A percentile compares a stretch with the other conserved stretches of the same genome.
These are phyloP conservation scores for Leptopilina myrica DNA, from an alignment of 2,888 invertebrate species.

Conservation along the genomic window DNA sequence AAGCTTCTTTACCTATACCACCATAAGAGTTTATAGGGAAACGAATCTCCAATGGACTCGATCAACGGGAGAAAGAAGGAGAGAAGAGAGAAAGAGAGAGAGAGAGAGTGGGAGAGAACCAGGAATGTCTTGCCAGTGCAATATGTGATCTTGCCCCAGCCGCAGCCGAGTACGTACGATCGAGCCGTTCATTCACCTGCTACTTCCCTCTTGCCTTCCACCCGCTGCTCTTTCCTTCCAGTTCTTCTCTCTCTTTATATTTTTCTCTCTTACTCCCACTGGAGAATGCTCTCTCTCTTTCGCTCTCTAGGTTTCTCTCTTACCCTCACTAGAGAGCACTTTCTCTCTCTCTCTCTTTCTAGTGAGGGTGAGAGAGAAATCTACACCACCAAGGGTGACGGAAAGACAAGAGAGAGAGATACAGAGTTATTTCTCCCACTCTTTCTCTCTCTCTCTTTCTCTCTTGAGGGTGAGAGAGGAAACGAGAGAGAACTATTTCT, in stretches of 20 bases:
- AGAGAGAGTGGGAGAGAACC: slow-evolving; percentile 45
- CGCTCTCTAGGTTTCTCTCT: not conserved
- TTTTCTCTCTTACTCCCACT: slow-evolving; percentile 42
- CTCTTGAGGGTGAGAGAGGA: too few species aligned
- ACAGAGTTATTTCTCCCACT: too few species aligned
- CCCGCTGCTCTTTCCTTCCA: slow-evolving; percentile 13
- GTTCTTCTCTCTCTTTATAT: slow-evolving; percentile 37
- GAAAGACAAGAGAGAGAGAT: too few species aligned
- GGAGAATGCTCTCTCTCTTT: too few species aligned
- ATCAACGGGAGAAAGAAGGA: slow-evolving; percentile 44
- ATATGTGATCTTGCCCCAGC: slow-evolving; percentile 58
- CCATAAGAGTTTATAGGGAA: not conserved
- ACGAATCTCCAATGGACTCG: slow-evolving; percentile 40
- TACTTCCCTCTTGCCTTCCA: slow-evolving; percentile 40
- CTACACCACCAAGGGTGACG: too few species aligned
- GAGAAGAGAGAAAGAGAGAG: slow-evolving; percentile 42
- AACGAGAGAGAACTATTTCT: too few species aligned
- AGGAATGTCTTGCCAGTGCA: slow-evolving; percentile 56
- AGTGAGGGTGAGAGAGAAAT: too few species aligned
- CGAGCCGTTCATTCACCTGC: slow-evolving; percentile 60
- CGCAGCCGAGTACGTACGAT: slow-evolving; percentile 55
- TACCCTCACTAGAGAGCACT: slow-evolving; percentile 24
- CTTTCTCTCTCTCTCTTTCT: too few species aligned
- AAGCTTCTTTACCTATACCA: slow-evolving; percentile 4
- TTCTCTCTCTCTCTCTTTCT: too few species aligned